A percentile compares a stretch with the other conserved stretches of the same genome.
phyloP scores from a whole-genome alignment of 2,797 vertebrate genomes.

The Nyctibius grandis region DNA sequence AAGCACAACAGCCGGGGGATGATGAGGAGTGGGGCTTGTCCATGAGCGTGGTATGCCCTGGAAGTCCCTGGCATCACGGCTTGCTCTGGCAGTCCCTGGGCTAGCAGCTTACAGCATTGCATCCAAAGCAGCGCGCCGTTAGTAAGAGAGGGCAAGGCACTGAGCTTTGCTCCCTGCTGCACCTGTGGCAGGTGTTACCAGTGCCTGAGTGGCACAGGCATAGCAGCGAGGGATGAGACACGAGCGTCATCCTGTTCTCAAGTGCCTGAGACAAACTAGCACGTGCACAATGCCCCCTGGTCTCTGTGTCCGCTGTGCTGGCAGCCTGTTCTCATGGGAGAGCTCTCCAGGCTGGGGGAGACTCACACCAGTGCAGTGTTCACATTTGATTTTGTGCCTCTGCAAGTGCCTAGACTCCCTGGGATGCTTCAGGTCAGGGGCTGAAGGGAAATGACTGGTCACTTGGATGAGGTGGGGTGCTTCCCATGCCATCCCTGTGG shows the following conservation, averaged over 20 bases:
- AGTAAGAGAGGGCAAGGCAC: background rate
- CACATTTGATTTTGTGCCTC: background rate
- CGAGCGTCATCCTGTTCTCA: background rate
- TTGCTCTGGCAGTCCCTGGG: background rate
- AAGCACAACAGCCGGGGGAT: fast-evolving
- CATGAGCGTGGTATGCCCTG: background rate
- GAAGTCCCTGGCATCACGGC: background rate
- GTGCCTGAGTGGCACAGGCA: background rate
- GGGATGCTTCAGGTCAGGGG: background rate
- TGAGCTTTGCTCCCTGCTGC: background rate
- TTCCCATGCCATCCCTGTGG: background rate
- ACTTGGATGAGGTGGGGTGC: background rate
- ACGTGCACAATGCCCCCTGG: fast-evolving
- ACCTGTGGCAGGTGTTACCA: background rate
- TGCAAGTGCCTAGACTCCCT: background rate
- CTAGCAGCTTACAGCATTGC: background rate
- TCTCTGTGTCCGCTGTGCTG: background rate
- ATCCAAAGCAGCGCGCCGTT: background rate
- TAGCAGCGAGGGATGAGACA: background rate
- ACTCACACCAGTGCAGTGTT: fast-evolving
- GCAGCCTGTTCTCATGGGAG: background rate
- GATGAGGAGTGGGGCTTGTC: background rate
- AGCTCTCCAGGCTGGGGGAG: background rate
- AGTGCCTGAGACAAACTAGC: background rate
- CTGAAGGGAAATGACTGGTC: background rate